A percentile compares a stretch with the other conserved stretches of the same genome.
phyloP scores from a whole-genome alignment of 2,888 invertebrate species.

The Dromius quadrimaculatus region DNA sequence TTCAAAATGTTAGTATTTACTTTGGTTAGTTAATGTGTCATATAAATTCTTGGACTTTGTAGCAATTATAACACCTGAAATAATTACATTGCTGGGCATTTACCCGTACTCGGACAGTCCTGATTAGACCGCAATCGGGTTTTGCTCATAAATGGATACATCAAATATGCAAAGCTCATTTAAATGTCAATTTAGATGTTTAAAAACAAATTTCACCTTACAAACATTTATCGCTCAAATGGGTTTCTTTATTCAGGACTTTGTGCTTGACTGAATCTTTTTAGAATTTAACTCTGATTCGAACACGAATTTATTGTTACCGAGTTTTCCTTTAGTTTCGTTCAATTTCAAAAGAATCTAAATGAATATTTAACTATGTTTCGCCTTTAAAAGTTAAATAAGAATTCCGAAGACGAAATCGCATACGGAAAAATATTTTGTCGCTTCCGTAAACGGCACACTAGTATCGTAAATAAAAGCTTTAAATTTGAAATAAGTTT shows the following conservation, averaged over 20 bases:
- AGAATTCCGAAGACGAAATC: too few species aligned
- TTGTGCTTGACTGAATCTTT: slow-evolving; percentile 2
- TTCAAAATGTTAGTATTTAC: too few species aligned
- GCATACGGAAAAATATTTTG: too few species aligned
- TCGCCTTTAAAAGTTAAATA: neutral
- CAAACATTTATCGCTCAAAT: slow-evolving; percentile 15
- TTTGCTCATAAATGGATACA: slow-evolving; percentile 25
- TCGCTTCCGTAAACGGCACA: too few species aligned
- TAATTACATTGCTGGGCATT: slow-evolving; percentile 16
- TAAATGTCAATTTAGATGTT: slow-evolving; percentile 31
- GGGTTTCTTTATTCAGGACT: slow-evolving; percentile 2
- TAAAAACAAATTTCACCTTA: slow-evolving; percentile 17
- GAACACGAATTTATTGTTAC: slow-evolving; percentile 1
- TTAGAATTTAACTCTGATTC: neutral
- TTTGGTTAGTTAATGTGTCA: neutral
- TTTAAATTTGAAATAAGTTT: too few species aligned
- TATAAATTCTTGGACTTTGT: slow-evolving; percentile 12
- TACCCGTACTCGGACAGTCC: slow-evolving; percentile 34
- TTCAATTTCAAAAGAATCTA: neutral
- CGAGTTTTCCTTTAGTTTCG: neutral
- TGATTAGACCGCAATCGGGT: slow-evolving; percentile 34
- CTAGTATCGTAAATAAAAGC: too few species aligned
- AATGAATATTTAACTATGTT: neutral
- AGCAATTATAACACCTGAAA: slow-evolving; percentile 13
- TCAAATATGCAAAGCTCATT: slow-evolving; percentile 35